phyloP scores from a whole-genome alignment of 2,888 invertebrate genomes.

The Mycogona germanica region DNA sequence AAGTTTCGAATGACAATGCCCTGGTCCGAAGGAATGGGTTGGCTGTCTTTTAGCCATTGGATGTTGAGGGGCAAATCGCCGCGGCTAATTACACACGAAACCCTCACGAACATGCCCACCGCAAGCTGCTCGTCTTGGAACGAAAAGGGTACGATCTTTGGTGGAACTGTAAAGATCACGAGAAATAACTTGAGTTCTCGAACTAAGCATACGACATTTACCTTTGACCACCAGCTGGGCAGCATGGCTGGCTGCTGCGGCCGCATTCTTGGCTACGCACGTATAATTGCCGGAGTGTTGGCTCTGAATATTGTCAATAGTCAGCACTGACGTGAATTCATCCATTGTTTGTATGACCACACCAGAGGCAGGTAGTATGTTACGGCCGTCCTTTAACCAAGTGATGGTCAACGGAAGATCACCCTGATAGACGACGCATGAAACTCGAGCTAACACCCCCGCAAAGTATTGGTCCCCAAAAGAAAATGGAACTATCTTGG shows the following conservation, averaged over 20 bases:
- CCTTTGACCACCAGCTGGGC: slow-evolving; percentile 31
- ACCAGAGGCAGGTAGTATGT: slow-evolving; percentile 30
- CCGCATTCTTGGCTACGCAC: slow-evolving; percentile 32
- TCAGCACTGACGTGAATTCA: slow-evolving; percentile 31
- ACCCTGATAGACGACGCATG: slow-evolving; percentile 36
- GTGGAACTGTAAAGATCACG: slow-evolving; percentile 19
- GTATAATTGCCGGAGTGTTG: slow-evolving; percentile 34
- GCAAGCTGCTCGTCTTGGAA: slow-evolving; percentile 23
- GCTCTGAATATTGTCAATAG: slow-evolving; percentile 30
- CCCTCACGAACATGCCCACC: slow-evolving; percentile 22
- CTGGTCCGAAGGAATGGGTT: slow-evolving; percentile 35
- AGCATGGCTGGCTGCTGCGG: slow-evolving; percentile 29
- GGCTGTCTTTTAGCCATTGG: slow-evolving; percentile 54
- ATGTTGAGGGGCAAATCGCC: slow-evolving; percentile 41
- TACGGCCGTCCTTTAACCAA: slow-evolving; percentile 35
- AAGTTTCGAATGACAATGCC: slow-evolving; percentile 14
- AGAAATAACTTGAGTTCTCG: slow-evolving; percentile 4
- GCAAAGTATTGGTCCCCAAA: slow-evolving; percentile 35
- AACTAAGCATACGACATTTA: slow-evolving; percentile 21
- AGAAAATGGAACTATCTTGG: slow-evolving; percentile 33
- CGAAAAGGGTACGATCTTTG: slow-evolving; percentile 24
- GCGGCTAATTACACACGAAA: slow-evolving; percentile 24
- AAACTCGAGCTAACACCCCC: slow-evolving; percentile 33
- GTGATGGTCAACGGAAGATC: slow-evolving; percentile 35
- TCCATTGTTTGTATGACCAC: slow-evolving; percentile 29